Conservation (phyloP, 2,888 invertebrate species). For the Panopea generosa region DNA sequence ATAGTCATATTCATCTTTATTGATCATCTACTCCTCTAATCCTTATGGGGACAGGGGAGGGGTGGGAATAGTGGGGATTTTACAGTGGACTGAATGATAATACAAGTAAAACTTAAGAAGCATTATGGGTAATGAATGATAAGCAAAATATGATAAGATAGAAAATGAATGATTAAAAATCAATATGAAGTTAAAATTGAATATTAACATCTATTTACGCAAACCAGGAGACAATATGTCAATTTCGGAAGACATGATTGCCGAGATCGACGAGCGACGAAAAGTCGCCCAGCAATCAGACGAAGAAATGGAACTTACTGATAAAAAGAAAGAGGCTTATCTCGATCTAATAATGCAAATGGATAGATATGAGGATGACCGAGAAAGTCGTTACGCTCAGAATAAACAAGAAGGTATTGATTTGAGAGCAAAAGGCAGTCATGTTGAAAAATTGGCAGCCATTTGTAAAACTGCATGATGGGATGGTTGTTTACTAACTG, state of each 20-base stretch:
- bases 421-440: constrained; percentile 23
- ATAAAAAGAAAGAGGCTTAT: constrained; percentile 82
- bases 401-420: constrained; percentile 64
- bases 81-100: too few relatives aligned
- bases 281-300: constrained; percentile 66
- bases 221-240: constrained; percentile 52
- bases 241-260: constrained; percentile 62
- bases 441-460: constrained; percentile 15
- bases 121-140: too few relatives aligned
- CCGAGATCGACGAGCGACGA: constrained; percentile 73
- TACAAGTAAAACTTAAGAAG: too few relatives aligned
- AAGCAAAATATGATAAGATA: too few relatives aligned
- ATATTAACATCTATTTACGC: constrained; percentile 9
- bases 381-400: constrained; percentile 44
- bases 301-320: constrained; percentile 60
- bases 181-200: too few relatives aligned
- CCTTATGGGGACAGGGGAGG: too few relatives aligned
- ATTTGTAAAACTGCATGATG: constrained; percentile 48
- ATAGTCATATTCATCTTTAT: too few relatives aligned
- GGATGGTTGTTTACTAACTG: constrained; percentile 48
- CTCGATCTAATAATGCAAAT: constrained; percentile 75
- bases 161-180: too few relatives aligned
- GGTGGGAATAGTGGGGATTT: too few relatives aligned
- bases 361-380: constrained; percentile 68
- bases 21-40: too few relatives aligned